phyloP scores from a whole-genome alignment of 2,888 invertebrate genomes.

The Cosmopolites sordidus region DNA sequence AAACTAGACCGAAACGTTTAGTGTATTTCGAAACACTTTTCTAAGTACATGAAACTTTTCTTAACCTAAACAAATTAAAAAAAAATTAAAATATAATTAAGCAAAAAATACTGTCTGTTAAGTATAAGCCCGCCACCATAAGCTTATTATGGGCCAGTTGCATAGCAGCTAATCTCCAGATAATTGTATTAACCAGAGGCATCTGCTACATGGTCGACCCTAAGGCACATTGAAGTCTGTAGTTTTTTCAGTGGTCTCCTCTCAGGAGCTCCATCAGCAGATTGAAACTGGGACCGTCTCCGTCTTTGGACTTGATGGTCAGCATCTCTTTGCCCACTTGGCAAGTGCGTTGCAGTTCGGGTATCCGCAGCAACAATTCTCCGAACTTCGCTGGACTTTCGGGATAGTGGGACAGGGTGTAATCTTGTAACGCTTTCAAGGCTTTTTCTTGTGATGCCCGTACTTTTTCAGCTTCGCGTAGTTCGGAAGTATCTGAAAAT shows the following conservation, averaged over 20 bases:
- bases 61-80: conserved; percentile 42
- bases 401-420: conserved; percentile 87
- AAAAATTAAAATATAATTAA: conserved; percentile 36
- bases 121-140: conserved; percentile 45
- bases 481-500: conserved; percentile 77
- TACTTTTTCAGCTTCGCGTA: conserved; percentile 91
- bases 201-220: conserved; percentile 14
- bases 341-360: conserved; percentile 91
- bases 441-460: conserved; percentile 92
- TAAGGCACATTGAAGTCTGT: conserved; percentile 29
- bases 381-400: conserved; percentile 93
- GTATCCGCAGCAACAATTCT: conserved; percentile 85
- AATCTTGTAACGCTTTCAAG: conserved; percentile 84
- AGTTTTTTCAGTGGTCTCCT: conserved; percentile 72
- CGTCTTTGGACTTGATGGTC: conserved; percentile 80
- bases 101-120: conserved; percentile 46
- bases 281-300: conserved; percentile 88
- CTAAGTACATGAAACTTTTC: conserved; percentile 45
- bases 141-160: conserved; percentile 24
- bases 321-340: conserved; percentile 94
- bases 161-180: background rate
- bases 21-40: conserved; percentile 14
- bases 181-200: background rate
- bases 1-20: background rate
- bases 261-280: conserved; percentile 91